Percentiles rank a stretch among this genome's conserved stretches.
Conservation (phyloP, 1,140 invertebrate genomes). For the silkworm (Bombyx mori) region DNA sequence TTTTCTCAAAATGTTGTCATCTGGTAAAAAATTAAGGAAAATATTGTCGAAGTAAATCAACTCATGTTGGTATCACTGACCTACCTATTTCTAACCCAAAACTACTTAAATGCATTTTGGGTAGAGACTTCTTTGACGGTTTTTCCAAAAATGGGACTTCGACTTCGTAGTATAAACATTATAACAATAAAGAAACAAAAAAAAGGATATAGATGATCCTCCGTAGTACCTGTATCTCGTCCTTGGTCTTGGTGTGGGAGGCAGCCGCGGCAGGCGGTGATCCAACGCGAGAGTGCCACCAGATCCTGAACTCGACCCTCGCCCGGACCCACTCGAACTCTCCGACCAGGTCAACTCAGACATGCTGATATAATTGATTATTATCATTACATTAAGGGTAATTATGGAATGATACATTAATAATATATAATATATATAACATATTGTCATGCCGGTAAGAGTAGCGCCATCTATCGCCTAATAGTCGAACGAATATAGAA, state of each 20-base stretch:
- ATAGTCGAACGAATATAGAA: too few relatives aligned
- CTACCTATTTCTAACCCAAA: too few relatives aligned
- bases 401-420: too few relatives aligned
- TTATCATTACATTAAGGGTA: too few relatives aligned
- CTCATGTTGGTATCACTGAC: too few relatives aligned
- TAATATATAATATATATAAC: too few relatives aligned
- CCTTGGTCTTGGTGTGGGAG: slow-evolving; percentile 46
- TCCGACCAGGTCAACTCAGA: slow-evolving; percentile 65
- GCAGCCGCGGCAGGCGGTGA: slow-evolving; percentile 41
- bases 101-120: neutral
- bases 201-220: neutral
- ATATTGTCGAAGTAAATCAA: too few relatives aligned
- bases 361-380: slow-evolving; percentile 28
- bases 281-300: slow-evolving; percentile 41
- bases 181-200: neutral
- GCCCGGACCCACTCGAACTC: slow-evolving; percentile 60
- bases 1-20: too few relatives aligned
- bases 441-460: too few relatives aligned
- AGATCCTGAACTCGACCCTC: slow-evolving; percentile 64
- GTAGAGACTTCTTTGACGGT: neutral
- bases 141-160: neutral
- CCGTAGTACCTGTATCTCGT: slow-evolving; percentile 43
- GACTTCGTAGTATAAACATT: neutral
- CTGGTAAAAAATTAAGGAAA: too few relatives aligned
- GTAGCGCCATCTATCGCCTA: too few relatives aligned